Base-by-base conservation (phyloP, 2,888 invertebrate species). In the Bedellia somnulentella region DNA sequence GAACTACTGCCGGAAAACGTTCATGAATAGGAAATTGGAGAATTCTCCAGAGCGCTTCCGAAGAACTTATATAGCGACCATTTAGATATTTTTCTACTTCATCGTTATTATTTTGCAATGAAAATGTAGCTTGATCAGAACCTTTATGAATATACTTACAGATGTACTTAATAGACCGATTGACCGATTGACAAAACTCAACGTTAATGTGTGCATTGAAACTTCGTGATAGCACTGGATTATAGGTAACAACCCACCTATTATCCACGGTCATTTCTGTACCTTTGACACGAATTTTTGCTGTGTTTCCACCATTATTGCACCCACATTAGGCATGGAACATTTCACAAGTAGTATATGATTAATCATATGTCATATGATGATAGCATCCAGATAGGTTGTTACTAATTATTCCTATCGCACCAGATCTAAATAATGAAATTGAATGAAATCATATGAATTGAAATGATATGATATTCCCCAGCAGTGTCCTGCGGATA, bases 31-130 rank as follows among this genome's bases (percentile, higher is more conserved):
- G 40, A 4, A 43, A 27, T 18, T 31, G 27, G 1, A 44, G 36
- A 4, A 43, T 35, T 6, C 44, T 39, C 44, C 54, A 57, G 33
- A 29, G 41, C 29, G 44, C 46, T 41, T 50, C 49, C 13, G 35
- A 35, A 10, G 38, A 37, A 14, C 47, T 51, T 8, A 54, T 40
- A 36, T 49, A 52, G n/a, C 50, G 31, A 8, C 50, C 52, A 17
- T 31, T 29, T 33, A 38, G 39, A 41, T 31, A 52, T 17, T 37
- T 38, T 30, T 37, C 29, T n/a, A 50, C 43, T 39, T 55, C 50
- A 37, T 46, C 37, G 33, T 31, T 32, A n/a, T n/a, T 27, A 32
- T 35, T 28, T 28, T 29, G 33, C 10, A 42, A 15, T 10, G 31
- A 35, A 30, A 43, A 40, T 32, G 37, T 34, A 11, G 42, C 42